A percentile compares a stretch with the other conserved stretches of the same genome.
These are phyloP conservation scores for Scaptomyza tumidula DNA, from an alignment of 2,888 invertebrate species.

Conservation along the genomic window DNA sequence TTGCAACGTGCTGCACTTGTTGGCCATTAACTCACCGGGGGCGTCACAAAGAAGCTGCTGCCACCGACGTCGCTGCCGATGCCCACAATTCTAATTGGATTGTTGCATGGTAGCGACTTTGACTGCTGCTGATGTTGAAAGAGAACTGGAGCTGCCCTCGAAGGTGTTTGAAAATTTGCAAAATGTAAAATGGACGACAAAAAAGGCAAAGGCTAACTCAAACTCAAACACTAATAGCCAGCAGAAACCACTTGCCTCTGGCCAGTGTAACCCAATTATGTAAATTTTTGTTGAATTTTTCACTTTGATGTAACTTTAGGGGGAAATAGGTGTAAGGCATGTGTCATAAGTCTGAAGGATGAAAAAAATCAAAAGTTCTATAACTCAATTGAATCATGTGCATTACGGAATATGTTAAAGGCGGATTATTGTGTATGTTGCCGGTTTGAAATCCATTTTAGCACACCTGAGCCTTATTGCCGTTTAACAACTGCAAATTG, in stretches of 20 bases:
- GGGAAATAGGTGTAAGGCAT: conserved; percentile 10
- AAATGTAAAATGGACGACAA: conserved; percentile 20
- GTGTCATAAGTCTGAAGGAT: neutral
- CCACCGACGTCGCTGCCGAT: neutral
- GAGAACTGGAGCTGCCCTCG: conserved; percentile 8
- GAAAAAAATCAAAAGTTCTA: conserved; percentile 25
- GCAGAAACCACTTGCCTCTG: conserved; percentile 56
- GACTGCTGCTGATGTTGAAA: neutral
- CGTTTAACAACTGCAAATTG: conserved; percentile 29
- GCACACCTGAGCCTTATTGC: conserved; percentile 75
- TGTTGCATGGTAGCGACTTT: conserved; percentile 4
- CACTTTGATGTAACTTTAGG: conserved; percentile 64
- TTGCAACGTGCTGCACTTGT: conserved; percentile 6
- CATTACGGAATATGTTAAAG: conserved; percentile 58
- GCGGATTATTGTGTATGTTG: conserved; percentile 64
- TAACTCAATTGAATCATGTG: conserved; percentile 42
- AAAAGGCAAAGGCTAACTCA: conserved; percentile 18
- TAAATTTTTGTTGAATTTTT: conserved; percentile 50
- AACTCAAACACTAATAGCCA: conserved; percentile 27
- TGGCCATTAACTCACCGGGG: conserved; percentile 38
- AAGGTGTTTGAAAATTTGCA: conserved; percentile 27
- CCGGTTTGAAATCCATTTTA: conserved; percentile 42
- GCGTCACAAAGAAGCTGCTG: conserved; percentile 46
- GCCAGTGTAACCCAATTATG: conserved; percentile 77
- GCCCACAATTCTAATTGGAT: conserved; percentile 52